Evolutionary conservation across 2,797 vertebrate genomes (phyloP), one percentile per base, ranked within the genome.

Genomic region (Allobates femoralis): DNA sequence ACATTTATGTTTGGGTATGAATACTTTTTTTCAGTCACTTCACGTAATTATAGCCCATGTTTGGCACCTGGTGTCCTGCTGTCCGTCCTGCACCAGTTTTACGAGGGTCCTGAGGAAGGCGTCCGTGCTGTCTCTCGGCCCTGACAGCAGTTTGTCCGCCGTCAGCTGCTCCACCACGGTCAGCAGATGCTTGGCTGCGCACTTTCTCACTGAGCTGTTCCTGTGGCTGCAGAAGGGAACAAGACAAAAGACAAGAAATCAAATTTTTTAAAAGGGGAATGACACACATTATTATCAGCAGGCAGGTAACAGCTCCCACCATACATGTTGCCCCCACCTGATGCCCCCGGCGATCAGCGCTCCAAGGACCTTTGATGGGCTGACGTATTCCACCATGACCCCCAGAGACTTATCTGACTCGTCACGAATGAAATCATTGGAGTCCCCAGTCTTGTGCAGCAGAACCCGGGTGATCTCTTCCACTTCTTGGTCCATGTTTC

Each of bases 31-130:
- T n/a, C n/a, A n/a, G n/a, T n/a, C n/a, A n/a, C n/a, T n/a, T n/a
- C n/a, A n/a, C n/a, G n/a, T 46, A 34, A 50, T 23, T 23, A 79
- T 34, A 37, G 6, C 46, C 53, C 16, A 18, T 21, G 50, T 0
- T 14, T 8, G 64, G 88, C 90, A 95, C 94, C 94, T 94, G 74
- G 92, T 93, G 71, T 93, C 92, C 73, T 90, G 90, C 86, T 94
- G 92, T 84, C 90, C 89, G 85, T 95, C 94, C 86, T 93, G 92
- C 4, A 91, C 90, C 69, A 95, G 85, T 26, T 86, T 92, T 85
- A 92, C 91, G 46, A 93, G 16, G 0, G 56, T 79, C 16, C 8
- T 23, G 0, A 92, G 78, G 55, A 95, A 88, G 55, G 41, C 18
- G 1, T 90, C 90, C 0, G 67, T 90, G 51, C 34, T 91, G 12